phyloP scores from a whole-genome alignment of 92 coral and sea anemone genomes.

The Zoanthus sansibaricus region DNA sequence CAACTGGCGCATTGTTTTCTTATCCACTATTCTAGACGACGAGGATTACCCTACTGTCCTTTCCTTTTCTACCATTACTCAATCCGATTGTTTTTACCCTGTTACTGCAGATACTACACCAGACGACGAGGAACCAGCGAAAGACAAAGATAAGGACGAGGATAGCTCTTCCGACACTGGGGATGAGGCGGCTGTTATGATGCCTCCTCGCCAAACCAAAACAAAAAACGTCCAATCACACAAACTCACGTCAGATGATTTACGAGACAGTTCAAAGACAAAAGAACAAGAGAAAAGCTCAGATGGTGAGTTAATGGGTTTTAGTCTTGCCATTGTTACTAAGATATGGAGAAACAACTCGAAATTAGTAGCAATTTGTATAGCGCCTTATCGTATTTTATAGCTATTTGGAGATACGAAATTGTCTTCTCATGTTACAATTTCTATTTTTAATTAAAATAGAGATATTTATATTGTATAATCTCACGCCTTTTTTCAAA shows the following conservation, averaged over 20 bases:
- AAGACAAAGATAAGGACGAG: constrained; percentile 60
- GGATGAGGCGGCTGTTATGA: constrained; percentile 74
- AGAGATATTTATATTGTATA: no score
- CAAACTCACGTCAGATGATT: constrained; percentile 72
- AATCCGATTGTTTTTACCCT: neutral
- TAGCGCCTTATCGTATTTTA: no score
- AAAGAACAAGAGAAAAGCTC: constrained; percentile 25
- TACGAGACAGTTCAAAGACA: constrained; percentile 52
- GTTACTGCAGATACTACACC: constrained; percentile 78
- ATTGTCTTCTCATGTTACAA: no score
- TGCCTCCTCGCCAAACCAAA: constrained; percentile 11
- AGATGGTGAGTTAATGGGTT: constrained; percentile 15
- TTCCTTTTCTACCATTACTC: neutral
- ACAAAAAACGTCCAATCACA: constrained; percentile 58
- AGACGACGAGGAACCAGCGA: constrained; percentile 80
- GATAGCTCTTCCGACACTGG: constrained; percentile 87
- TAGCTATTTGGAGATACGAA: no score
- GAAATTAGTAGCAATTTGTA: no score
- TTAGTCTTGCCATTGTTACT: no score
- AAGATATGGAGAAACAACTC: no score
- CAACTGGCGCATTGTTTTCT: no score
- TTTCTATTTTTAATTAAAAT: no score
- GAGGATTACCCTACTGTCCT: constrained; percentile 45
- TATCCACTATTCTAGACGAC: constrained; percentile 77
- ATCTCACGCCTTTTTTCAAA: no score